These are phyloP conservation scores for Branchinecta lindahli DNA, from an alignment of 1,140 invertebrate species.

Conservation along the genomic window DNA sequence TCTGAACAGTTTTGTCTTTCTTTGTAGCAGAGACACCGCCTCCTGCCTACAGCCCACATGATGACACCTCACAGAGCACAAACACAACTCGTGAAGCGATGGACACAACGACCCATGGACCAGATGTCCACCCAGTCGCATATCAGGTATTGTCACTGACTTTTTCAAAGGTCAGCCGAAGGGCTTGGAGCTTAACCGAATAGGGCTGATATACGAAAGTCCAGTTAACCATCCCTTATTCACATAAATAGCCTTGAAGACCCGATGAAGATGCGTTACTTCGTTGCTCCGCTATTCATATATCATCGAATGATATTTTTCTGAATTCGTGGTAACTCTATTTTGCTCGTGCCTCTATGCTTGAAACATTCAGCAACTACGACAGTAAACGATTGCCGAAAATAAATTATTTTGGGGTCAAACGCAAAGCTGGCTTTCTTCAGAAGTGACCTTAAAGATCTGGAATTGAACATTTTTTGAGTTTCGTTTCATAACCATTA, in stretches of 20 bases:
- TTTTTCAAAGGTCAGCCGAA: not conserved
- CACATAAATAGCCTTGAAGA: too few species aligned
- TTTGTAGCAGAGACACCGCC: conserved; percentile 64
- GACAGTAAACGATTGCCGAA: too few species aligned
- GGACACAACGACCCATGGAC: conserved; percentile 39
- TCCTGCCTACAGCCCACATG: conserved; percentile 76
- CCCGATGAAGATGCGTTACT: not conserved
- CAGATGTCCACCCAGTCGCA: conserved; percentile 58
- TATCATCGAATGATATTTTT: not conserved
- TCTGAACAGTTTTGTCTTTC: too few species aligned
- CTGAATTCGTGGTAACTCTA: not conserved
- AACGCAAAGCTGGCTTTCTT: too few species aligned
- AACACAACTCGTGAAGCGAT: conserved; percentile 31
- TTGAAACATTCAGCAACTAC: too few species aligned
- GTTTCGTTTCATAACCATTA: too few species aligned
- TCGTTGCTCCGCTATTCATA: not conserved
- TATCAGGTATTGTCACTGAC: conserved; percentile 36
- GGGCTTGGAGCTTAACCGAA: not conserved
- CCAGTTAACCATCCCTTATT: too few species aligned
- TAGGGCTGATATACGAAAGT: conserved; percentile 9
- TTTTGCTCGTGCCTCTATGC: too few species aligned
- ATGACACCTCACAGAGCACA: conserved; percentile 43
- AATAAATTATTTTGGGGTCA: too few species aligned
- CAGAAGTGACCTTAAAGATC: too few species aligned
- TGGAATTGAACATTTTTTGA: too few species aligned